These are phyloP conservation scores for Tychaedon coryphoeus DNA, from an alignment of 2,113 vertebrate genomes.

Conservation along the genomic window DNA sequence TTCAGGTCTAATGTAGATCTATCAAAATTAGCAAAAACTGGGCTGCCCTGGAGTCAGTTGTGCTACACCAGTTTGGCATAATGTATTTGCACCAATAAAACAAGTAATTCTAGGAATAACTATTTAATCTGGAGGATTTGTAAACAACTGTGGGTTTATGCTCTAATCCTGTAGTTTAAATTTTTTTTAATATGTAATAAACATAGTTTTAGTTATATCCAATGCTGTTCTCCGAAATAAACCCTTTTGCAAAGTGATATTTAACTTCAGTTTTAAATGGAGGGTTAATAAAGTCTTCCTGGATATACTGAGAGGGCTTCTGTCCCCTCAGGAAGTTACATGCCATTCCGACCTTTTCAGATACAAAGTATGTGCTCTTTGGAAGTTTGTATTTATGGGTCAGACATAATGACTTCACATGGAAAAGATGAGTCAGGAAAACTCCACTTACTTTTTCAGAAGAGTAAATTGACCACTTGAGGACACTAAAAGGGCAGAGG, in stretches of 20 bases:
- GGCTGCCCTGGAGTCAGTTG: background rate
- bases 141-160: background rate
- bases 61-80: background rate
- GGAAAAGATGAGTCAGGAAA: slow-evolving; percentile 11
- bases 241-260: background rate
- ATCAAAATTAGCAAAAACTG: background rate
- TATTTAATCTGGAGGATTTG: background rate
- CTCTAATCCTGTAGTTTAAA: background rate
- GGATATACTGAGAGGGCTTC: background rate
- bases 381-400: slow-evolving; percentile 16
- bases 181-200: background rate
- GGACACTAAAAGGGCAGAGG: background rate
- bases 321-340: background rate
- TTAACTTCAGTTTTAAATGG: background rate
- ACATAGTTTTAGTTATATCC: background rate
- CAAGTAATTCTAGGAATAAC: background rate
- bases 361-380: background rate
- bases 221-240: background rate
- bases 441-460: background rate
- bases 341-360: background rate
- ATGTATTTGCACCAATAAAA: background rate
- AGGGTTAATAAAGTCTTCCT: background rate
- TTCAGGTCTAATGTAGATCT: background rate
- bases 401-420: background rate
- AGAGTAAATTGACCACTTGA: background rate